Base-by-base conservation (phyloP, 2,797 vertebrate species). In the Pygocentrus nattereri region DNA sequence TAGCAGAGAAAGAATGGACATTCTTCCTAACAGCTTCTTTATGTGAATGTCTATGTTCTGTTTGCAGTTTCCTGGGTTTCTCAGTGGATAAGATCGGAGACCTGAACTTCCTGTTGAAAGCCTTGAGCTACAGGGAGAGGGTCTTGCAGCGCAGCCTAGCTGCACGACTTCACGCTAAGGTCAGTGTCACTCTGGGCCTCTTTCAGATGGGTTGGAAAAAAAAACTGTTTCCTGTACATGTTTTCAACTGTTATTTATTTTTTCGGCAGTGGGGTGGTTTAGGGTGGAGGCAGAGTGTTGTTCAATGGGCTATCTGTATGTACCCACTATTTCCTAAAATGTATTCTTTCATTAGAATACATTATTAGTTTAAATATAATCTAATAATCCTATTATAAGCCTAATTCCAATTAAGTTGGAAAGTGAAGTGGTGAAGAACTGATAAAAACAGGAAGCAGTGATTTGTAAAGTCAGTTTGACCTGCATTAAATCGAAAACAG, bases 101-200 rank as follows among this genome's bases (percentile, higher is more conserved):
- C 34, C 71, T 94, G 27, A 58, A 82, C 76, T 93, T 93, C 83
- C 86, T 92, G 47, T 65, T 91, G 70, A 94, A 93, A 87, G 91
- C 92, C 8, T 82, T 94, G 65, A 83, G 81, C 80, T 92, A 91
- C 85, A 85, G 79, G 21, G 92, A 92, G 86, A 91, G 90, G 30
- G 87, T 92, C 68, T 89, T 93, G 56, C 92, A 91, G 79, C 41
- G 80, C 27, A 82, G 88, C 68, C 85, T 92, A 59, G 88, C 92
- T 58, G 84, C 88, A 83, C 87, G 91, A 56, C 92, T 93, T 75
- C 89, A 93, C 82, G 59, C 81, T 23, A 93, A 94, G 92, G 93
- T 93, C 87, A 90, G 81, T 82, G 54, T 23, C 34, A 56, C 62
- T 25, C 41, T 47, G 64, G 62, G 61, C 62, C 49, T 49, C 71